phyloP scores from a whole-genome alignment of 2,888 invertebrate genomes.

The Stratiomys singularior region DNA sequence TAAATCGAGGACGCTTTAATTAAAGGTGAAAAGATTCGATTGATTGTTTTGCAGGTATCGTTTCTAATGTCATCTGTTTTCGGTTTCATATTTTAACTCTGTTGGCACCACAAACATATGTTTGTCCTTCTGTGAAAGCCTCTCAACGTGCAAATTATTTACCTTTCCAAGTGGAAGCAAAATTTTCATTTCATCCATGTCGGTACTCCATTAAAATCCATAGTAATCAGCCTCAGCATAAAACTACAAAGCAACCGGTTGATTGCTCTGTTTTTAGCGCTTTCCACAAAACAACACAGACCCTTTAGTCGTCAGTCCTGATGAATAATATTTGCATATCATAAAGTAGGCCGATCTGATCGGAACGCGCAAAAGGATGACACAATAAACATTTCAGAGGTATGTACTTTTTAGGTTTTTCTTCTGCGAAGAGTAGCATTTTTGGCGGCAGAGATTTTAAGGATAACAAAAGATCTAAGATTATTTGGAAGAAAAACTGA shows the following conservation, averaged over 20 bases:
- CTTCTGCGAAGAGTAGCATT: background rate
- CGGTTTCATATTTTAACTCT: no score
- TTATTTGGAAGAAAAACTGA: background rate
- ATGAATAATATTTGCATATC: background rate
- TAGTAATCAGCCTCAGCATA: background rate
- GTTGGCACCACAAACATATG: no score
- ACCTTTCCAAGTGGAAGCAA: no score
- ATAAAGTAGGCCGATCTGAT: background rate
- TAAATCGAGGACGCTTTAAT: no score
- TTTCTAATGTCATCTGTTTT: no score
- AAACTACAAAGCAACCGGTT: background rate
- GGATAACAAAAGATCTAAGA: background rate
- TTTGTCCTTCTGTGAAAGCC: no score
- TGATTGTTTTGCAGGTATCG: no score
- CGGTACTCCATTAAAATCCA: background rate
- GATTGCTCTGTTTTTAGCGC: background rate
- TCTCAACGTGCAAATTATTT: no score
- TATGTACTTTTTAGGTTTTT: background rate
- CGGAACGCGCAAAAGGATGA: background rate
- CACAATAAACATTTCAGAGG: background rate
- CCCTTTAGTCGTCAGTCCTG: background rate
- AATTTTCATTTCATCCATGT: background rate
- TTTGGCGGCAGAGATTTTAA: background rate
- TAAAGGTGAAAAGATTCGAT: no score
- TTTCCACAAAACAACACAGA: background rate